Base-by-base conservation (phyloP, 2,888 invertebrate genomes). In the Coleophora deauratella region DNA sequence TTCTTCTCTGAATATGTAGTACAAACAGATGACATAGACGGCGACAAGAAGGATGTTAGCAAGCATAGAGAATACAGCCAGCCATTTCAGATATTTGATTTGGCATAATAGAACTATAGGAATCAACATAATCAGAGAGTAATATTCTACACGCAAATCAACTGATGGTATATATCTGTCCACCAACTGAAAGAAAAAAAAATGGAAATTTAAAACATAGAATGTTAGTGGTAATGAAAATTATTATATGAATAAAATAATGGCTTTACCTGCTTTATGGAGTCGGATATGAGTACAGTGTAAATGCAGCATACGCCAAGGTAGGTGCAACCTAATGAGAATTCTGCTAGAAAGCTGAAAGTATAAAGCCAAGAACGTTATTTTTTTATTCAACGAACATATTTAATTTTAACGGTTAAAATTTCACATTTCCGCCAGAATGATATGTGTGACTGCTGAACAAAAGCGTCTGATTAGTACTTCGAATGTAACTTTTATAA, bases 1-100 rank as follows among this genome's bases (percentile, higher is more conserved):
- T 12, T 66, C 65, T n/a, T 69, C 66, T 31, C 87, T 87, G 58
- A 96, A 91, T 66, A 96, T 88, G 64, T 93, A 96, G 69, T 93
- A 94, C 35, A 96, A 86, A n/a, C 95, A 94, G 49, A 98, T 91
- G n/a, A 87, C 77, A 51, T 98, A 91, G 0, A 95, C 93, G 2
- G 88, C 72, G 0, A 93, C 79, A 57, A 97, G 91, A 38, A 94
- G 89, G 9, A 93, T 49, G 62, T 98, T 98, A n/a, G 98, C 98
- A 39, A 94, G 65, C 42, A 93, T 82, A 0, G 98, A 97, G 64
- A 97, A 93, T n/a, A 96, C 91, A 0, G 97, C 95, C 42, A 98
- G 75, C 63, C 91, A 91, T 66, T 92, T 94, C 0, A 98, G 85
- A 58, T 93, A 90, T 47, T 92, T 87, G 42, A 95, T 89, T 57